Percentiles rank a stretch among this genome's conserved stretches.
Evolutionary conservation across 2,888 invertebrate species (phyloP).

Genomic region (Craniophora ligustri): DNA sequence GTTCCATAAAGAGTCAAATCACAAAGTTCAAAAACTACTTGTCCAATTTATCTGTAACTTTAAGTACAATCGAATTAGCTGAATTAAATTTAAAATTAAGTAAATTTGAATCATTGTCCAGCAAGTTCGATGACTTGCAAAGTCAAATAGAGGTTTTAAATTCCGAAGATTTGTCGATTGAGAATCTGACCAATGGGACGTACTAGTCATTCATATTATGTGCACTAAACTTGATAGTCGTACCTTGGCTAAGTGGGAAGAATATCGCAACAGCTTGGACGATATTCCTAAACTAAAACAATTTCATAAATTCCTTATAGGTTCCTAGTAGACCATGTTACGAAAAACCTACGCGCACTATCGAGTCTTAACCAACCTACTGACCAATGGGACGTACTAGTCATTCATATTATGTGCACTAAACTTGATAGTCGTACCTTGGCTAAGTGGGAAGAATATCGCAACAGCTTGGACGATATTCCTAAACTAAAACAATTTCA

Average conservation of each 20-base stretch:
- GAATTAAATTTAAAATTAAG: too few relatives aligned
- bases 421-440: not conserved
- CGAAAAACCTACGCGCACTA: not conserved
- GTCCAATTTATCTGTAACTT: too few relatives aligned
- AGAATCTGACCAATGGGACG: too few relatives aligned
- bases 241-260: not conserved
- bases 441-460: not conserved
- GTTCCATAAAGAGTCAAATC: too few relatives aligned
- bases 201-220: not conserved
- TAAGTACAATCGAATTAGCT: too few relatives aligned
- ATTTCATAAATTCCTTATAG: slow-evolving; percentile 2
- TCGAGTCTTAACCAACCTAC: not conserved
- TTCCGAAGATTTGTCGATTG: too few relatives aligned
- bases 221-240: not conserved
- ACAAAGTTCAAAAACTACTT: too few relatives aligned
- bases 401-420: not conserved
- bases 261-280: too few relatives aligned
- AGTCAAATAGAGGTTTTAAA: too few relatives aligned
- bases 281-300: not conserved
- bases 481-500: slow-evolving; percentile 6
- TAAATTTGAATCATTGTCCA: too few relatives aligned
- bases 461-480: not conserved
- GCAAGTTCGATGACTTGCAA: too few relatives aligned
- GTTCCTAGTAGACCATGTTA: not conserved
- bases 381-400: not conserved